Base-by-base conservation (phyloP, 2,888 invertebrate species). In the Kryphioiulus occultus region DNA sequence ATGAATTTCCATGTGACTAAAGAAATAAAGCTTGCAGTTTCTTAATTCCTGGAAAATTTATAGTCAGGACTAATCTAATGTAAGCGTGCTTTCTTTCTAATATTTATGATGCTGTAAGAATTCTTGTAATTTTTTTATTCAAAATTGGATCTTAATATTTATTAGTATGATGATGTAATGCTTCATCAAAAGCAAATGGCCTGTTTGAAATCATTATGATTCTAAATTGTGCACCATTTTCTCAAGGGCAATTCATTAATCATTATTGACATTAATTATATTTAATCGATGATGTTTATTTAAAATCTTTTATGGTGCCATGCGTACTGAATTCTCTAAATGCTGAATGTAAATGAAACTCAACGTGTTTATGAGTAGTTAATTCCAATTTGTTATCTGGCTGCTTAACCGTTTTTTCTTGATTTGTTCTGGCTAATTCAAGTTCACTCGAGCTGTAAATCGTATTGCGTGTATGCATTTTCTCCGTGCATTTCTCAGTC, bases 381-480 rank as follows among this genome's bases (percentile, higher is more conserved):
- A 26, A 10, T 68, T 68, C n/a, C 68, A 68, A 22, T 68, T 68
- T 26, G 26, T 68, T 68, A 26, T 10, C 9, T 26, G 68, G 26
- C 12, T 68, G 68, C 26, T 26, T 68, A 0, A 68, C 10, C 26
- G 10, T n/a, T 68, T 5, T 47, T 59, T 59, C 26, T 68, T 26
- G 26, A 12, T 68, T 59, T 59, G n/a, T n/a, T 59, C n/a, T n/a
- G 17, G 3, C n/a, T 68, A 68, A 68, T 68, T 68, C 68, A 68
- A 68, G 68, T 68, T 68, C 68, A 68, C 68, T 68, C 68, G 26
- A 26, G 68, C 12, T 68, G 68, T 68, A 68, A 68, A 68, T 68
- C 26, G 68, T 68, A 68, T 68, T 26, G 68, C 68, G 68, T 68
- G 68, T 68, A 68, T 26, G 68, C 26, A 26, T 68, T 26, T 68